Conservation (phyloP, 2,888 invertebrate species). For the Eustalomyia histrio region DNA sequence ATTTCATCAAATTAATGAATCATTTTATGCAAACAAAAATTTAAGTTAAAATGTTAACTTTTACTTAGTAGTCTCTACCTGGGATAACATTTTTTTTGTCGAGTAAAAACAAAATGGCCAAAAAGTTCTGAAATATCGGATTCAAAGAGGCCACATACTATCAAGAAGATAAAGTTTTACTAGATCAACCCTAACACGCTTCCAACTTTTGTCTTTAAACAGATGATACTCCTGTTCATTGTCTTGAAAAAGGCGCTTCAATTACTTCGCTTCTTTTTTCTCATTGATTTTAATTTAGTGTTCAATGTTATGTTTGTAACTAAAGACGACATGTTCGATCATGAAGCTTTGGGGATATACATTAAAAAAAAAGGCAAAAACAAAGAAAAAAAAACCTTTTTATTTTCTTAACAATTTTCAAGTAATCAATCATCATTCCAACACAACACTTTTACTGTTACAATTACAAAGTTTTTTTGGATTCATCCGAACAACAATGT, state of each 20-base stretch:
- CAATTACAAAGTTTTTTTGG: not conserved
- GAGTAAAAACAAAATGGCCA: no score
- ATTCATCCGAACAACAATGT: slow-evolving; percentile 40
- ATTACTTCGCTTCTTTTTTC: not conserved
- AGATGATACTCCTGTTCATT: no score
- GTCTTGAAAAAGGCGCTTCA: not conserved
- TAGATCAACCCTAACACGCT: no score
- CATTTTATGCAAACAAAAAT: no score
- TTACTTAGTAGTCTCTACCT: no score
- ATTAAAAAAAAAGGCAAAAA: not conserved
- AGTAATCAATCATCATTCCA: slow-evolving; percentile 69
- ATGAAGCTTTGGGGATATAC: slow-evolving; percentile 31
- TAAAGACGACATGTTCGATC: slow-evolving; percentile 37
- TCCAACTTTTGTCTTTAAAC: no score
- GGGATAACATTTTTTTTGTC: no score
- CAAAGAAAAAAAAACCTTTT: slow-evolving; percentile 18
- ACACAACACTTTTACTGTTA: slow-evolving; percentile 67
- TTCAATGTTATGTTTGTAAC: slow-evolving; percentile 27
- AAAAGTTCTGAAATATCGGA: no score
- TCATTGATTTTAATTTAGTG: slow-evolving; percentile 41
- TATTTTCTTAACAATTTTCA: slow-evolving; percentile 42
- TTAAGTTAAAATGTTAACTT: no score
- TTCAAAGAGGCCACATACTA: no score
- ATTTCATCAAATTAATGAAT: no score
- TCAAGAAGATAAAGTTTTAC: no score